These are phyloP conservation scores for Ophion ellenae DNA, from an alignment of 2,888 invertebrate species.

Conservation along the genomic window DNA sequence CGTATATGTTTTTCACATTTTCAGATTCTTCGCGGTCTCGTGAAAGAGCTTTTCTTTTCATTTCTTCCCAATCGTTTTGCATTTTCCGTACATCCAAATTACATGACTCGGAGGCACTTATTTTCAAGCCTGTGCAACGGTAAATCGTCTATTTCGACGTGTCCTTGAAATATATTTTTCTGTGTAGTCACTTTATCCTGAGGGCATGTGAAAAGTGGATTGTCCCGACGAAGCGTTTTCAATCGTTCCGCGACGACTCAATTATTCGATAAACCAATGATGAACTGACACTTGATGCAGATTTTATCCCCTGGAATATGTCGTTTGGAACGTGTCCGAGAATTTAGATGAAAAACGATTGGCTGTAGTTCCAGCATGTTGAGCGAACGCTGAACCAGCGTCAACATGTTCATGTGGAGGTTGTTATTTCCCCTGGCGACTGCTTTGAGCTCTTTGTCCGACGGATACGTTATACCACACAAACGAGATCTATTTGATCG, in stretches of 20 bases:
- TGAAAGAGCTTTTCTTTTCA: constrained; percentile 2
- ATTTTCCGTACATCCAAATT: neutral
- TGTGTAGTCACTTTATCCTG: neutral
- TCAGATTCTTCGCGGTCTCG: constrained; percentile 5
- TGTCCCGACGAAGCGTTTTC: neutral
- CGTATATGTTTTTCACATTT: neutral
- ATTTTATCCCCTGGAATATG: neutral
- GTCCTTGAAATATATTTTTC: neutral
- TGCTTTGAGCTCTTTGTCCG: constrained; percentile 8
- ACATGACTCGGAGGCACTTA: neutral
- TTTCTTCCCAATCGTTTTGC: neutral
- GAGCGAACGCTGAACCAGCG: neutral
- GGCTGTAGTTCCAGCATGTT: neutral
- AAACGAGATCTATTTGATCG: neutral
- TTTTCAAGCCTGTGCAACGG: neutral
- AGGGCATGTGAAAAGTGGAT: neutral
- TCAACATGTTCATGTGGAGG: constrained; percentile 6
- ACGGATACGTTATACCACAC: neutral
- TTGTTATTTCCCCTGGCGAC: neutral
- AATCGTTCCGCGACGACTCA: neutral
- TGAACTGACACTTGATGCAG: neutral
- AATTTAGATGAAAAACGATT: neutral
- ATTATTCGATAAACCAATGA: neutral
- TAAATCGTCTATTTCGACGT: neutral
- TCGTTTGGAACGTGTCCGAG: neutral